Conservation (phyloP, 2,113 vertebrate genomes). For the Syrmaticus mikado region DNA sequence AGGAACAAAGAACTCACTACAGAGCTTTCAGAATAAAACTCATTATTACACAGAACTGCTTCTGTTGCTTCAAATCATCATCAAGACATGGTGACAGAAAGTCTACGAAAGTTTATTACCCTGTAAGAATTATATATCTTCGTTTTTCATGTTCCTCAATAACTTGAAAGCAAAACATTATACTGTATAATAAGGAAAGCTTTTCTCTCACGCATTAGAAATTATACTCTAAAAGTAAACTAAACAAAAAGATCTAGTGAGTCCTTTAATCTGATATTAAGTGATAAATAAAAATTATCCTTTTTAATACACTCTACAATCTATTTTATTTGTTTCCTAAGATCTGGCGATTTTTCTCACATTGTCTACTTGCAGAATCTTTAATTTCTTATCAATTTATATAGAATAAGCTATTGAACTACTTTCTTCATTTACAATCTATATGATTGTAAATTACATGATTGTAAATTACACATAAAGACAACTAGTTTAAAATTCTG, state of each 20-base stretch:
- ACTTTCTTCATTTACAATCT: slow-evolving; percentile 28
- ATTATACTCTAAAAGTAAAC: neutral
- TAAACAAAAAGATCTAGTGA: neutral
- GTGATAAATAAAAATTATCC: neutral
- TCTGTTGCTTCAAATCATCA: neutral
- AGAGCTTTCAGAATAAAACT: neutral
- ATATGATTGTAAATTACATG: slow-evolving; percentile 23
- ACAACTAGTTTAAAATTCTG: neutral
- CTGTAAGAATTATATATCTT: neutral
- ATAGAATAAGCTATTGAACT: slow-evolving; percentile 22
- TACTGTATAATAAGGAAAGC: neutral
- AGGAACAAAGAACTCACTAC: neutral
- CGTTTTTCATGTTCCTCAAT: neutral
- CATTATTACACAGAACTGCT: neutral
- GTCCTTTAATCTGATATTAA: neutral
- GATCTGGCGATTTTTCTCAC: neutral
- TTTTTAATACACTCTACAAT: slow-evolving; percentile 27
- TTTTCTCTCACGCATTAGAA: neutral
- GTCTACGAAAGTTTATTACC: neutral
- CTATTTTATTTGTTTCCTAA: slow-evolving; percentile 11
- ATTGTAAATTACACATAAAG: slow-evolving; percentile 26
- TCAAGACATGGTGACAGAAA: neutral
- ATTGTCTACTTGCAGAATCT: neutral
- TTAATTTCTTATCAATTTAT: slow-evolving; percentile 21
- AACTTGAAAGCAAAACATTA: neutral